Evolutionary conservation across 1,140 invertebrate genomes (phyloP).

Genomic region (Listronotus bonariensis): DNA sequence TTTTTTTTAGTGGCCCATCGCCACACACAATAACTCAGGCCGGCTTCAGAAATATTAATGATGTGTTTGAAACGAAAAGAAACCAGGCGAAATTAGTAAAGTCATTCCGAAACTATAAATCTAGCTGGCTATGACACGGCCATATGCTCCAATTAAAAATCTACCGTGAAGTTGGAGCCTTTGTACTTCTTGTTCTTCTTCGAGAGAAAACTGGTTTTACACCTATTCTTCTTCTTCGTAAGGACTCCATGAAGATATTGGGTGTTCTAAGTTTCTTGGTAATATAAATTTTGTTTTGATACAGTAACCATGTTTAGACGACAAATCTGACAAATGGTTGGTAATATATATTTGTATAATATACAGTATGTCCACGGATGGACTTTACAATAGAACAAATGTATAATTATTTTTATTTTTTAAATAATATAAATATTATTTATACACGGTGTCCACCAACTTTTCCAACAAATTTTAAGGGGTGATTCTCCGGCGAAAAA

Average conservation of each 20-base stretch:
- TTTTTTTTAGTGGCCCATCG: conserved; percentile 21
- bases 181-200: conserved; percentile 14
- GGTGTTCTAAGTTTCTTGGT: no score
- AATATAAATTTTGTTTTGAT: no score
- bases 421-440: no score
- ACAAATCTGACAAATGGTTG: no score
- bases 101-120: conserved; percentile 33
- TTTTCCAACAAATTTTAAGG: no score
- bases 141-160: conserved; percentile 36
- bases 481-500: no score
- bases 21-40: conserved; percentile 27
- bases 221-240: conserved; percentile 7
- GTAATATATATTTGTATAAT: no score
- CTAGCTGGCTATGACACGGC: conserved; percentile 32
- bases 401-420: no score
- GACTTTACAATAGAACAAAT: no score
- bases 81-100: conserved; percentile 33
- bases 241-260: not conserved
- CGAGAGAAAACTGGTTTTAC: not conserved
- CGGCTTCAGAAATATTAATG: conserved; percentile 31
- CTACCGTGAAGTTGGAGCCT: conserved; percentile 25
- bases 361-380: no score
- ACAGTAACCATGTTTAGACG: no score
- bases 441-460: no score
- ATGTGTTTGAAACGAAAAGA: conserved; percentile 34